Percentiles rank a stretch among this genome's conserved stretches.
Evolutionary conservation across 2,888 invertebrate genomes (phyloP).

Genomic region (Heliothis peltigera): DNA sequence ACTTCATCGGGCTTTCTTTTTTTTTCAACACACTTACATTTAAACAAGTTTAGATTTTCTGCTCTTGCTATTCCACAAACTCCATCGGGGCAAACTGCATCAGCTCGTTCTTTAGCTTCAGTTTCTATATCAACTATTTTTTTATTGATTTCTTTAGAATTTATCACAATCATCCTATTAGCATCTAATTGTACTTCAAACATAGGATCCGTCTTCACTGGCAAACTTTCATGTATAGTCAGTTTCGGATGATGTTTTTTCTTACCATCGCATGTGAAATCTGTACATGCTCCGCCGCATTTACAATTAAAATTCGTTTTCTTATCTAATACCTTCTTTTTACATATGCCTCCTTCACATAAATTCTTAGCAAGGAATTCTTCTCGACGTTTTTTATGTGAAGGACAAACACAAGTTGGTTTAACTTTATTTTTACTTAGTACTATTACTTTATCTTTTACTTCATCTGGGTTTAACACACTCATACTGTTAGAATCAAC

Average conservation of each 20-base stretch:
- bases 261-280: constrained; percentile 58
- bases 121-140: constrained; percentile 51
- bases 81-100: constrained; percentile 31
- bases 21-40: constrained; percentile 42
- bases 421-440: constrained; percentile 9
- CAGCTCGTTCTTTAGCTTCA: constrained; percentile 17
- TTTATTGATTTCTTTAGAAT: constrained; percentile 65
- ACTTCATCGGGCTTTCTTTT: constrained; percentile 22
- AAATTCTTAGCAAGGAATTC: constrained; percentile 8
- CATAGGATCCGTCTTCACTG: constrained; percentile 35
- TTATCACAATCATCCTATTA: constrained; percentile 68
- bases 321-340: constrained; percentile 39
- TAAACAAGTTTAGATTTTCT: constrained; percentile 18
- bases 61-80: constrained; percentile 27
- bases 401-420: constrained; percentile 64
- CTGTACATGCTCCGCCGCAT: constrained; percentile 63
- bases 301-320: constrained; percentile 59
- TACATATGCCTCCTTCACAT: constrained; percentile 34
- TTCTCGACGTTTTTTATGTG: constrained; percentile 26
- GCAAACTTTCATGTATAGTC: constrained; percentile 3
- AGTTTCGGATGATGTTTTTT: neutral
- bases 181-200: constrained; percentile 67
- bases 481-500: constrained; percentile 62
- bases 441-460: constrained; percentile 59
- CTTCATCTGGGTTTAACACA: constrained; percentile 63